Evolutionary conservation across 2,797 vertebrate species (phyloP).

Genomic region (Steatocranus sp.): DNA sequence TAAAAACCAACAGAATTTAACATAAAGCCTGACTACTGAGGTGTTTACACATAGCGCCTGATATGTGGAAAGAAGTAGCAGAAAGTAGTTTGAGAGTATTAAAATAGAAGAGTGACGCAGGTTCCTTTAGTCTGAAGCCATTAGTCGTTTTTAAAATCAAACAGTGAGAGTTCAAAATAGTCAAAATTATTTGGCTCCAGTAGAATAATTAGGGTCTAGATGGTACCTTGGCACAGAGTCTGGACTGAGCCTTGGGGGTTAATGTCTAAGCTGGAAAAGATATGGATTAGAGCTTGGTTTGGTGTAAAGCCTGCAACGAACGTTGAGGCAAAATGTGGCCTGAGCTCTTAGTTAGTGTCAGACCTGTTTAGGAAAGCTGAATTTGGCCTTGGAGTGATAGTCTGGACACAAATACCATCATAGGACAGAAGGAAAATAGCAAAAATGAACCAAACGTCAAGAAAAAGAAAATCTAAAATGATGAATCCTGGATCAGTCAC

Average conservation of each 20-base stretch:
- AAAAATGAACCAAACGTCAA: fast-evolving
- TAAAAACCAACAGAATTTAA: fast-evolving
- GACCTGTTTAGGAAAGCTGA: background rate
- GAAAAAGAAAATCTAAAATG: fast-evolving
- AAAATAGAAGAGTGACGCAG: background rate
- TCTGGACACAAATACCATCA: background rate
- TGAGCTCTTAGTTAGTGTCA: background rate
- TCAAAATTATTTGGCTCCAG: background rate
- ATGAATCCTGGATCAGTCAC: background rate
- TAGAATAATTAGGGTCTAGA: background rate
- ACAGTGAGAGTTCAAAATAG: background rate
- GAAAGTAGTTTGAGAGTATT: fast-evolving
- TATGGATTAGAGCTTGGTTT: background rate
- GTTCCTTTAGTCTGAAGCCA: background rate
- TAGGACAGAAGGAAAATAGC: background rate
- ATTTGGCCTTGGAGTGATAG: background rate
- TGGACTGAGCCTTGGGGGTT: background rate
- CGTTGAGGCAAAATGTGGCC: background rate
- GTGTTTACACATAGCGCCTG: fast-evolving
- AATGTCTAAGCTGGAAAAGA: background rate
- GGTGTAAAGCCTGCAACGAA: fast-evolving
- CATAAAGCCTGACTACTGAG: fast-evolving
- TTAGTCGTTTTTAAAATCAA: fast-evolving
- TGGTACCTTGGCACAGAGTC: fast-evolving
- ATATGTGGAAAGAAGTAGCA: background rate